phyloP scores from a whole-genome alignment of 2,113 vertebrate species.

The Columba livia region DNA sequence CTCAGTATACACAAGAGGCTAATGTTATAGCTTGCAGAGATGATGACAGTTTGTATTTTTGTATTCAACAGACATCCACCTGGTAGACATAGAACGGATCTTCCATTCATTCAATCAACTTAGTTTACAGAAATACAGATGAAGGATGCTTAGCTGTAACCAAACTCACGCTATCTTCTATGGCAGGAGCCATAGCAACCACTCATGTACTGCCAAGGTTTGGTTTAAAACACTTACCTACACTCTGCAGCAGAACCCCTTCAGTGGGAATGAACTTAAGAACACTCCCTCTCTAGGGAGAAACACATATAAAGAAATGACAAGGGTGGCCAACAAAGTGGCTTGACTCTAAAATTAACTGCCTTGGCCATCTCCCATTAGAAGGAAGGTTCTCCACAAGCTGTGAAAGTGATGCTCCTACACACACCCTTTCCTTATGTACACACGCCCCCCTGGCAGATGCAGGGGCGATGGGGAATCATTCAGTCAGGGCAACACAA shows the following conservation, averaged over 20 bases:
- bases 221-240: neutral
- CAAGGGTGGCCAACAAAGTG: neutral
- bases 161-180: neutral
- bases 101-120: neutral
- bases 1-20: neutral
- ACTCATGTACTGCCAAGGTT: neutral
- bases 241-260: neutral
- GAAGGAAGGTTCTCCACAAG: neutral
- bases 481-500: neutral
- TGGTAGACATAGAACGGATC: neutral
- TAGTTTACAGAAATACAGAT: neutral
- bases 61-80: neutral
- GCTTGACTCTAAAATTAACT: neutral
- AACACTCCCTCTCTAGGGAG: neutral
- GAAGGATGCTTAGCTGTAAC: neutral
- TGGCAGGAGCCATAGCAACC: neutral
- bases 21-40: neutral
- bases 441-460: neutral
- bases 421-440: neutral
- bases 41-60: neutral
- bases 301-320: neutral
- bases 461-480: neutral
- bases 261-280: fast-evolving
- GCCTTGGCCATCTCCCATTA: neutral
- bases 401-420: neutral